Conservation (phyloP, 2,797 vertebrate species). For the Peromyscus melanophrys region DNA sequence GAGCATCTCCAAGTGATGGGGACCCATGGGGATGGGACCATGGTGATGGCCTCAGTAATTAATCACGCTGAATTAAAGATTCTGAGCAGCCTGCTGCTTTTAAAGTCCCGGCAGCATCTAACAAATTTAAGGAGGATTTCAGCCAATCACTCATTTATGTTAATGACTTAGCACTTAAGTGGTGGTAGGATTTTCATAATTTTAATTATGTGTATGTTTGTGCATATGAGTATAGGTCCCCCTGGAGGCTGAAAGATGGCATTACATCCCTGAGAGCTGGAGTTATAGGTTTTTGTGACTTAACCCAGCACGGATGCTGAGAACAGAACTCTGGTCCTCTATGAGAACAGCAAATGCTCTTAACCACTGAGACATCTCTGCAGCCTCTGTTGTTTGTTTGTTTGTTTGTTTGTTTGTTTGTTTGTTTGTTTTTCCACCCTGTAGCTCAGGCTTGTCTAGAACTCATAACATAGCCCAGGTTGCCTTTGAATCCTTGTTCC, state of each 20-base stretch:
- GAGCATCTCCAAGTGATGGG: fast-evolving
- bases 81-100: fast-evolving
- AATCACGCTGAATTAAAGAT: background rate
- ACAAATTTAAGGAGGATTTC: background rate
- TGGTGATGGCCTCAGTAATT: fast-evolving
- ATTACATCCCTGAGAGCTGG: background rate
- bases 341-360: background rate
- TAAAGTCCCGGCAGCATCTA: background rate
- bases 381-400: too few relatives aligned
- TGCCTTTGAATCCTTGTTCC: background rate
- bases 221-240: background rate
- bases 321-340: too few relatives aligned
- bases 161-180: background rate
- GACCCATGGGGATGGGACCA: fast-evolving
- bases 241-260: too few relatives aligned
- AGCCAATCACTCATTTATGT: background rate
- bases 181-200: background rate
- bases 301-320: background rate
- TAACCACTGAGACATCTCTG: background rate
- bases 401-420: background rate
- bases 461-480: background rate
- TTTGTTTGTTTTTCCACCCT: too few relatives aligned
- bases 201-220: background rate
- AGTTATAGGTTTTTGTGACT: background rate
- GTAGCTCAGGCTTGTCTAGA: background rate